phyloP scores from a whole-genome alignment of 2,113 vertebrate genomes.

The Clarias batrachus region DNA sequence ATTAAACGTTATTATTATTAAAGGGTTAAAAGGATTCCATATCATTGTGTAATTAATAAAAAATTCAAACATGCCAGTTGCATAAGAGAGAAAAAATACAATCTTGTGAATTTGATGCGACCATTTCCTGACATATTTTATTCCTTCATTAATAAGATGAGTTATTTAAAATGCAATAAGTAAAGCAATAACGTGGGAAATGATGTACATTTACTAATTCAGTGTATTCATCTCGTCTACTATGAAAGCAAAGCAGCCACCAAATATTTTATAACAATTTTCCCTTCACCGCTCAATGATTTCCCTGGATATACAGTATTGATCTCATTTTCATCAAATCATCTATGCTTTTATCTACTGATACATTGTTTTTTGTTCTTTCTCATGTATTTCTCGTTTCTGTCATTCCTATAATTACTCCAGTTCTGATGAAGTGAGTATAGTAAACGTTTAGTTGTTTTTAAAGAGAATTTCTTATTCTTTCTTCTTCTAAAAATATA shows the following conservation, averaged over 20 bases:
- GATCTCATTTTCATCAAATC: background rate
- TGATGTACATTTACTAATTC: background rate
- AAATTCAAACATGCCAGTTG: background rate
- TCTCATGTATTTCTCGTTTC: background rate
- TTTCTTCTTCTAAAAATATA: background rate
- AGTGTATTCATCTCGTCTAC: background rate
- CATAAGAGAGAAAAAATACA: background rate
- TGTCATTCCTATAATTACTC: background rate
- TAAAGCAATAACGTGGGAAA: background rate
- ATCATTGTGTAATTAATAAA: background rate
- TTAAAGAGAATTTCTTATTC: background rate
- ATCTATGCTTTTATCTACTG: background rate
- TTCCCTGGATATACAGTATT: background rate
- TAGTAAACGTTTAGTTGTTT: background rate
- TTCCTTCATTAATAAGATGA: background rate
- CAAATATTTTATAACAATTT: background rate
- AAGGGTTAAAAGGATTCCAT: background rate
- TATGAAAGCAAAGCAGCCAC: background rate
- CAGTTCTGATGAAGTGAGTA: background rate
- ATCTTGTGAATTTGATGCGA: background rate
- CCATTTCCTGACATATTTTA: background rate
- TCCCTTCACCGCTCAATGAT: background rate
- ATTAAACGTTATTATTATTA: background rate
- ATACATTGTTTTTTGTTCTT: background rate
- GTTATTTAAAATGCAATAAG: background rate